Base-by-base conservation (phyloP, 2,888 invertebrate species). In the Proisotoma minuta region DNA sequence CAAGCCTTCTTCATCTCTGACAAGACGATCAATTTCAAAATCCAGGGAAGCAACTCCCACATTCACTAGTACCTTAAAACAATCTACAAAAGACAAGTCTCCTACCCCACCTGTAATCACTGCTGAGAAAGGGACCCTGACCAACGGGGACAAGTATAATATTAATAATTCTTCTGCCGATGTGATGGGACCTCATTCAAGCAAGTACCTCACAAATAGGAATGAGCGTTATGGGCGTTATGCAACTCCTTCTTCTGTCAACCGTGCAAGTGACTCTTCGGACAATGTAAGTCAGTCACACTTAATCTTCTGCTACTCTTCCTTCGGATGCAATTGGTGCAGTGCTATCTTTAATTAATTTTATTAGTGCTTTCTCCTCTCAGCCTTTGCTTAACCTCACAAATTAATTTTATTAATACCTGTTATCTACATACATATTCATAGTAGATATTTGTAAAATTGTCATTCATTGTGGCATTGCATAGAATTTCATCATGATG, bases 261-360 rank as follows among this genome's bases (percentile, higher is more conserved):
- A 60, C 57, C 62, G 62, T 57, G 59, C 68, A 50, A 69, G 69
- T 59, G 69, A 69, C 52, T 70, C 70, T 20, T 72, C 70, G 50
- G 70, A 70, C 52, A 72, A 70, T 68, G 70, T 72, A 70, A 72
- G 70, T 69, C 39, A 51, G 3, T 23, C 49, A 49, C 22, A 49
- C 15, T 43, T 43, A 20, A n/a, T n/a, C n/a, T n/a, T n/a, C n/a
- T n/a, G n/a, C n/a, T n/a, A n/a, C n/a, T n/a, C n/a, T n/a, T n/a
- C n/a, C n/a, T n/a, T n/a, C n/a, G n/a, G n/a, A n/a, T n/a, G n/a
- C n/a, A n/a, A n/a, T n/a, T n/a, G n/a, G n/a, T n/a, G n/a, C n/a
- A n/a, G n/a, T n/a, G n/a, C n/a, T n/a, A n/a, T n/a, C n/a, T n/a
- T n/a, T n/a, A n/a, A n/a, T n/a, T n/a, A n/a, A n/a, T n/a, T n/a